phyloP scores from a whole-genome alignment of 2,888 invertebrate genomes.

The Doris montereyensis region DNA sequence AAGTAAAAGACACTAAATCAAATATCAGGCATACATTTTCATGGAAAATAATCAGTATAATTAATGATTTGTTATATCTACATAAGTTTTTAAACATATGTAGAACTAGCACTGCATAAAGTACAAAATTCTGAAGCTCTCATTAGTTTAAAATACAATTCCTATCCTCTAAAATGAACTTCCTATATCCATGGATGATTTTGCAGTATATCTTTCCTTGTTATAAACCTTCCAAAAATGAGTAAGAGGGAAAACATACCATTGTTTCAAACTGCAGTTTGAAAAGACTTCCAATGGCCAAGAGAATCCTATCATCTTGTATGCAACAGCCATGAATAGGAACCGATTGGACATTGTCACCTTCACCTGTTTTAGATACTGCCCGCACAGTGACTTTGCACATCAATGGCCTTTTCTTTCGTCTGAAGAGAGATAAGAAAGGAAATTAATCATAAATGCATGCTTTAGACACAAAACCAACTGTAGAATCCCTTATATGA shows the following conservation, averaged over 20 bases:
- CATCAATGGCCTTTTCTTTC: slow-evolving; percentile 63
- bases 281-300: slow-evolving; percentile 78
- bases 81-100: no score
- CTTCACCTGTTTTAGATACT: slow-evolving; percentile 47
- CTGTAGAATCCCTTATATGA: background rate
- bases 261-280: slow-evolving; percentile 78
- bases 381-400: slow-evolving; percentile 63
- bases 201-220: no score
- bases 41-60: no score
- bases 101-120: no score
- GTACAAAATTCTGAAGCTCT: no score
- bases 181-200: no score
- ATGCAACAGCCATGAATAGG: slow-evolving; percentile 60
- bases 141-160: no score
- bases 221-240: no score
- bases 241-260: no score
- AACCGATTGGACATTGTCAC: slow-evolving; percentile 51
- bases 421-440: slow-evolving; percentile 50
- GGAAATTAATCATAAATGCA: background rate
- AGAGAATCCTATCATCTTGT: slow-evolving; percentile 73
- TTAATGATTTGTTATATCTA: no score
- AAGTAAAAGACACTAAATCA: background rate
- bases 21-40: background rate
- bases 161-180: no score
- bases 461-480: no score